Conservation (phyloP, 2,113 vertebrate genomes). For the Strix aluco region DNA sequence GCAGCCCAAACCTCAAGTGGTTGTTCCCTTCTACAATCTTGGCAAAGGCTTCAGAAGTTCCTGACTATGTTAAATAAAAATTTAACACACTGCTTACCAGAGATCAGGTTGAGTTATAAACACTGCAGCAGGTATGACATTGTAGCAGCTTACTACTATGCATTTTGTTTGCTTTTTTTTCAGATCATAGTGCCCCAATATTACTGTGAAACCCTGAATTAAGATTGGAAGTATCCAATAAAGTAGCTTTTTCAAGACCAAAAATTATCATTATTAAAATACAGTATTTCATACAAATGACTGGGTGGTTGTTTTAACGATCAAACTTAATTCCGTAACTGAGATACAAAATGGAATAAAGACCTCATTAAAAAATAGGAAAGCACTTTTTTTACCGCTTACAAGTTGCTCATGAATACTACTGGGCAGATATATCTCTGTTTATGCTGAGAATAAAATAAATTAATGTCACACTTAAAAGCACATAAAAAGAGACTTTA, state of each 20-base stretch:
- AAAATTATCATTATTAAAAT: neutral
- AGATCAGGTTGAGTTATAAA: neutral
- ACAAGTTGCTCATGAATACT: neutral
- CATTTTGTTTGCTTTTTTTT: neutral
- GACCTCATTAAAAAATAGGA: neutral
- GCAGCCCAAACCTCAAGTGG: neutral
- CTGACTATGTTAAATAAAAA: neutral
- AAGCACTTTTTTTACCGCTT: neutral
- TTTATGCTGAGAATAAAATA: slow-evolving; percentile 1
- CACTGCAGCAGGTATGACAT: neutral
- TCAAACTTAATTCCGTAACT: neutral
- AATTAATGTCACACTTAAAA: neutral
- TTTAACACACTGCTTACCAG: neutral
- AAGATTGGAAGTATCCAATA: neutral
- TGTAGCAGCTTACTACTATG: neutral
- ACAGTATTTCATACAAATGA: neutral
- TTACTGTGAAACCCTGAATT: neutral
- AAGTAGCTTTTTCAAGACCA: neutral
- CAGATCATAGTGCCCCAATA: neutral
- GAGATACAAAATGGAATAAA: neutral
- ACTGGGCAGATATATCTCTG: neutral
- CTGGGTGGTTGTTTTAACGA: neutral
- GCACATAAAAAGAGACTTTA: neutral
- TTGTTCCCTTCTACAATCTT: neutral
- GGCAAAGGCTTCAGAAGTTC: neutral